phyloP scores from a whole-genome alignment of 2,888 invertebrate genomes.

The Pristionchus exspectatus region DNA sequence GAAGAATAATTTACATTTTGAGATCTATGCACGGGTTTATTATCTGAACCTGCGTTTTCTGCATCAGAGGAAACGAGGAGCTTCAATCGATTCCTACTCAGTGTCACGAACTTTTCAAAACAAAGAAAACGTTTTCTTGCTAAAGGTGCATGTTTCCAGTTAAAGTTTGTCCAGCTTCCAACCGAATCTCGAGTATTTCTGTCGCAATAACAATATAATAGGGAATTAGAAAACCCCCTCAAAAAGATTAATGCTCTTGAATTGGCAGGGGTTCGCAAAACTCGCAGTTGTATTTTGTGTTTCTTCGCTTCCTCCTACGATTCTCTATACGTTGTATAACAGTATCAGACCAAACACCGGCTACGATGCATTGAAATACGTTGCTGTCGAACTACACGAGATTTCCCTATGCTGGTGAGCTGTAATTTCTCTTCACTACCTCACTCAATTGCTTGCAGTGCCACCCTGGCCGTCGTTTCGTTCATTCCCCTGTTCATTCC shows the following conservation, averaged over 20 bases:
- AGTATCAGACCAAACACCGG: not conserved
- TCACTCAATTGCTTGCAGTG: not conserved
- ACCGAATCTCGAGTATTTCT: too few relatives aligned
- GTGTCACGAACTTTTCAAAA: not conserved
- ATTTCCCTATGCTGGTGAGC: not conserved
- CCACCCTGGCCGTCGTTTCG: not conserved
- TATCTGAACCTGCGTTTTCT: not conserved
- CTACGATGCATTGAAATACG: not conserved
- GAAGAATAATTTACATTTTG: not conserved
- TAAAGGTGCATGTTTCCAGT: not conserved
- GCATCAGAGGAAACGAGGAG: not conserved
- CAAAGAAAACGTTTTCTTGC: not conserved
- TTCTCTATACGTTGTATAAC: not conserved
- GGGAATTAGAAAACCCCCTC: too few relatives aligned
- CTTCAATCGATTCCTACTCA: not conserved
- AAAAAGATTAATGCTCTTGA: too few relatives aligned
- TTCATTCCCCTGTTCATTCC: not conserved
- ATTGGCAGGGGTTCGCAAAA: not conserved
- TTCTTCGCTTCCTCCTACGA: not conserved
- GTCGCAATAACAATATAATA: too few relatives aligned
- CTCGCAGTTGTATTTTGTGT: not conserved
- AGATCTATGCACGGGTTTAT: not conserved
- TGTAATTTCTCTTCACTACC: too few relatives aligned
- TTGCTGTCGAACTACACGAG: not conserved
- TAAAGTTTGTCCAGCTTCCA: too few relatives aligned